Conservation (phyloP, 2,888 invertebrate genomes). For the Nephrotoma appendiculata region DNA sequence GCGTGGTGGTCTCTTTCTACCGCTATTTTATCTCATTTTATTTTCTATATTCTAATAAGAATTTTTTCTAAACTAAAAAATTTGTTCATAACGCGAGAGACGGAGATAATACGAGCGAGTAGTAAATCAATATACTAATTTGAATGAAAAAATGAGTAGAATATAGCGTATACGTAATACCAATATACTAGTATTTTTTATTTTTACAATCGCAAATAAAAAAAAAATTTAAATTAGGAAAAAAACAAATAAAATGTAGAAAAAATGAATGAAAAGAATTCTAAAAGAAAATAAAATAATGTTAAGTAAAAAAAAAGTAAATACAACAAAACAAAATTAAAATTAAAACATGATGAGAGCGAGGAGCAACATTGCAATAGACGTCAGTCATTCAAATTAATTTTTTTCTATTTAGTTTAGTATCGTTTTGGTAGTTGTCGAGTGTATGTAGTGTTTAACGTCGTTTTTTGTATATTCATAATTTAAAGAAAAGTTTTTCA, state of each 20-base stretch:
- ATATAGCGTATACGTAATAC: background rate
- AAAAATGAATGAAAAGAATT: background rate
- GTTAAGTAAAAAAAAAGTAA: background rate
- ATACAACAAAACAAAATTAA: background rate
- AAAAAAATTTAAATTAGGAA: background rate
- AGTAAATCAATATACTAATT: background rate
- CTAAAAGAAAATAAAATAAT: background rate
- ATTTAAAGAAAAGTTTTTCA: background rate
- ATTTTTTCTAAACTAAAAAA: background rate
- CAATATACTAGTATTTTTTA: background rate
- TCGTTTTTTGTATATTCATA: background rate
- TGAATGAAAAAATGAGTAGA: background rate
- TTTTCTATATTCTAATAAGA: background rate
- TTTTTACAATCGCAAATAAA: background rate
- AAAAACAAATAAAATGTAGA: background rate
- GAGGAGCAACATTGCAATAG: background rate
- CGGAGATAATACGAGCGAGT: background rate
- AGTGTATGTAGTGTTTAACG: conserved; percentile 17
- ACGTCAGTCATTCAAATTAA: conserved; percentile 3
- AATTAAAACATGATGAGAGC: background rate
- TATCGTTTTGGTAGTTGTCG: conserved; percentile 32
- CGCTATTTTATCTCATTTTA: background rate
- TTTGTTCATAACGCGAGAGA: background rate
- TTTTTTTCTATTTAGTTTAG: conserved; percentile 17
- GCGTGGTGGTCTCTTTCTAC: background rate